These are phyloP conservation scores for Leptodactylus fallax DNA, from an alignment of 2,797 vertebrate species.

Conservation along the genomic window DNA sequence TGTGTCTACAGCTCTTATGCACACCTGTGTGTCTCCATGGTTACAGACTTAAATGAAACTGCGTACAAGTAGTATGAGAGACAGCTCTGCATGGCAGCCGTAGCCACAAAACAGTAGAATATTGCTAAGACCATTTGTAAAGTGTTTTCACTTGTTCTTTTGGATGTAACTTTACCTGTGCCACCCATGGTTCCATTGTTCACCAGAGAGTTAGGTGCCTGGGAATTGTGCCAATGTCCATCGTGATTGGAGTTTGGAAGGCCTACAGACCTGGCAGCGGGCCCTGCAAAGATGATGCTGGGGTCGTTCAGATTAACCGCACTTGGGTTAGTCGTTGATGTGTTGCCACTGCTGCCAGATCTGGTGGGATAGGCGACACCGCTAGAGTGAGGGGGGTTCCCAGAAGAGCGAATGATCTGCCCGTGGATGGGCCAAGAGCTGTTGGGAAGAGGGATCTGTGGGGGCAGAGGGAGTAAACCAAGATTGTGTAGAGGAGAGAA, in stretches of 20 bases:
- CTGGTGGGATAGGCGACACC: slow-evolving; percentile 84
- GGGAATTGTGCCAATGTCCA: slow-evolving; percentile 91
- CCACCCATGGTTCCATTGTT: slow-evolving; percentile 91
- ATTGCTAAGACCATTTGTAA: too few relatives aligned
- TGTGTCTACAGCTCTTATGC: too few relatives aligned
- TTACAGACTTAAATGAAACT: too few relatives aligned
- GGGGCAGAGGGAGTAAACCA: slow-evolving; percentile 83
- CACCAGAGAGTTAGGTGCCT: slow-evolving; percentile 88
- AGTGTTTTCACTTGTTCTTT: background rate
- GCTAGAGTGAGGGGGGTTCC: slow-evolving; percentile 77
- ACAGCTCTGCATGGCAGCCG: too few relatives aligned
- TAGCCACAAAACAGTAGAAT: too few relatives aligned
- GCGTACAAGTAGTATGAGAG: too few relatives aligned
- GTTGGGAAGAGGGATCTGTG: slow-evolving; percentile 86
- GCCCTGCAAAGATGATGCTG: slow-evolving; percentile 98
- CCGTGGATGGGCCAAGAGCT: slow-evolving; percentile 92
- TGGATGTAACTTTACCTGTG: slow-evolving; percentile 83
- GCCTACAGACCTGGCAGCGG: slow-evolving; percentile 84
- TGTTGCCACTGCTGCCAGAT: slow-evolving; percentile 73
- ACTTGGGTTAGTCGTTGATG: slow-evolving; percentile 74
- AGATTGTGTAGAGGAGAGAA: slow-evolving; percentile 87
- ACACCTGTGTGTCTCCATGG: too few relatives aligned
- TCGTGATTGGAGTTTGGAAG: slow-evolving; percentile 83
- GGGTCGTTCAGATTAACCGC: slow-evolving; percentile 94
- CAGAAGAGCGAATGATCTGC: slow-evolving; percentile 84